Conservation (phyloP, 2,113 vertebrate genomes). For the Riparia riparia region DNA sequence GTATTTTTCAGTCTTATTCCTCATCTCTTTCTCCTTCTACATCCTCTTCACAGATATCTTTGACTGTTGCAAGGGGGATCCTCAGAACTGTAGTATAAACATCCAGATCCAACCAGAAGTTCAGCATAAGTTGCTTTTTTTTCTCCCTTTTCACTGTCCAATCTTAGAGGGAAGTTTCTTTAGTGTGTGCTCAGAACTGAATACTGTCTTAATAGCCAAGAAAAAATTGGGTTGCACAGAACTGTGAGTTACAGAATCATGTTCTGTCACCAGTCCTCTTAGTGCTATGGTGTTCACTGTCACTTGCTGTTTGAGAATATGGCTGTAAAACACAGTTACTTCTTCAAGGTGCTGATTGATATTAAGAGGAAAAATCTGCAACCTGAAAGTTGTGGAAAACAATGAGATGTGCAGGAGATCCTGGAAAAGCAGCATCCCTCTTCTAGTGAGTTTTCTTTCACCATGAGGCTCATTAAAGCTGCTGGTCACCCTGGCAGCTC, state of each 20-base stretch:
- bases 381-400: background rate
- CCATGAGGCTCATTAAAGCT: background rate
- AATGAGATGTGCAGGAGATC: background rate
- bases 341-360: background rate
- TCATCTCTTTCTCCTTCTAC: background rate
- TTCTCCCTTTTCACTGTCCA: background rate
- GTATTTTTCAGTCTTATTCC: background rate
- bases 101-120: background rate
- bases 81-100: background rate
- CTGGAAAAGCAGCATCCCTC: background rate
- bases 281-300: background rate
- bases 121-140: background rate
- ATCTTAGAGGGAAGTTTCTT: background rate
- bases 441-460: background rate
- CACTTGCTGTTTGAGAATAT: background rate
- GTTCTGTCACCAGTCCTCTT: background rate
- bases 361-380: background rate
- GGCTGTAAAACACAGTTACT: fast-evolving
- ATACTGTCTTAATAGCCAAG: background rate
- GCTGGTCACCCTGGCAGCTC: background rate
- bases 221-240: background rate
- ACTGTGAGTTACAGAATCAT: background rate
- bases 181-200: fast-evolving
- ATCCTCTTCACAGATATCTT: background rate
- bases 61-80: background rate